Evolutionary conservation across 2,888 invertebrate genomes (phyloP).

Genomic region (Mamestra brassicae): DNA sequence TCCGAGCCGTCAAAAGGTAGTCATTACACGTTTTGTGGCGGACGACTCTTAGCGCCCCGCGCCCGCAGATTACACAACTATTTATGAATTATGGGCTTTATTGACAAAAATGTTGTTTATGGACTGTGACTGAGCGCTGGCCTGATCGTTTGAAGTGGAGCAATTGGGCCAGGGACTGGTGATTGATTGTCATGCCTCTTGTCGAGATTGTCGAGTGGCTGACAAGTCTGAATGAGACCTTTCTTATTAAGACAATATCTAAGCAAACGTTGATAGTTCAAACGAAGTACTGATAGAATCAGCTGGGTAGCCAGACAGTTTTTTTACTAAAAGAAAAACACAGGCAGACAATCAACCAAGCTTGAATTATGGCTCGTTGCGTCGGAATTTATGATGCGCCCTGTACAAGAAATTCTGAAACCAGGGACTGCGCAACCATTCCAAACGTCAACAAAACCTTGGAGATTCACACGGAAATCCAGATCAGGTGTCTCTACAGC

Average conservation of each 20-base stretch:
- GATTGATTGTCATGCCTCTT: conserved; percentile 59
- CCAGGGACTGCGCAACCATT: conserved; percentile 34
- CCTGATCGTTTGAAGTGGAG: conserved; percentile 27
- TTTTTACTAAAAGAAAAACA: conserved; percentile 31
- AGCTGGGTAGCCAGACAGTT: conserved; percentile 24
- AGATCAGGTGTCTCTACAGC: conserved; percentile 46
- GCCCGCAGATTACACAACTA: conserved; percentile 82
- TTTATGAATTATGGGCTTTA: conserved; percentile 78
- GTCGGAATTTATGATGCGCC: conserved; percentile 46
- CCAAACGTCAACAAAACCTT: conserved; percentile 42
- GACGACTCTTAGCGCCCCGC: conserved; percentile 86
- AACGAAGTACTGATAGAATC: conserved; percentile 29
- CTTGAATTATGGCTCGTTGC: conserved; percentile 43
- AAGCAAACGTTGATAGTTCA: conserved; percentile 33
- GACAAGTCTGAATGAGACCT: conserved; percentile 29
- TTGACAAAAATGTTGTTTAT: conserved; percentile 66
- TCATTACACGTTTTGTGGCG: conserved; percentile 90
- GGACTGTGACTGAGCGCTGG: conserved; percentile 36
- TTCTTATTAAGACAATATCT: conserved; percentile 36
- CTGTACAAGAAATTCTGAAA: conserved; percentile 35
- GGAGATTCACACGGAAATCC: conserved; percentile 58
- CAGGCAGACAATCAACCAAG: conserved; percentile 35
- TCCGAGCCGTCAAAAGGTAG: conserved; percentile 90
- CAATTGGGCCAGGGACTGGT: conserved; percentile 46
- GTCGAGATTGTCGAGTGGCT: conserved; percentile 39